These are phyloP conservation scores for Oncorhynchus kisutch DNA, from an alignment of 2,113 vertebrate genomes.

Conservation along the genomic window DNA sequence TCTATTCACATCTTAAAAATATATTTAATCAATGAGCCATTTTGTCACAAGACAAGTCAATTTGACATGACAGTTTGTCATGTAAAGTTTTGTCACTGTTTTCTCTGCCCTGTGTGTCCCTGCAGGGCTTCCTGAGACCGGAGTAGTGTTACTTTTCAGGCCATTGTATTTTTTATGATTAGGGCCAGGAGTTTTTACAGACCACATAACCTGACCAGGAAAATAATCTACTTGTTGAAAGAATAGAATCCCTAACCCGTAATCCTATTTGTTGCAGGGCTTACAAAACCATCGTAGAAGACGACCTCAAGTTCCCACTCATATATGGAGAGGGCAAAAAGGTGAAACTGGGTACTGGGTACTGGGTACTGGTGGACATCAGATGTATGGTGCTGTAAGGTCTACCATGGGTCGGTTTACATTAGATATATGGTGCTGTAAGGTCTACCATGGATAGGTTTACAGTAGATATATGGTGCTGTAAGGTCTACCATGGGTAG, in stretches of 20 bases:
- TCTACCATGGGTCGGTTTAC: too few relatives aligned
- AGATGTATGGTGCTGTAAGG: too few relatives aligned
- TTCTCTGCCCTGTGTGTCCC: slow-evolving; percentile 25
- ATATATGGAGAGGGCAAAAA: slow-evolving; percentile 98
- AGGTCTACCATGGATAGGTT: too few relatives aligned
- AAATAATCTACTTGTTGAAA: neutral
- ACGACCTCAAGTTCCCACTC: slow-evolving; percentile 95
- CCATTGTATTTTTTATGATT: too few relatives aligned
- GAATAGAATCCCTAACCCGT: neutral
- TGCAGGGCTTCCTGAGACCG: slow-evolving; percentile 88
- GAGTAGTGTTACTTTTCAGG: slow-evolving; percentile 58
- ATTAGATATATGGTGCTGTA: too few relatives aligned
- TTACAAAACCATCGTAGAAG: slow-evolving; percentile 94
- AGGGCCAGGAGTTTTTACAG: too few relatives aligned
- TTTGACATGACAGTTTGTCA: neutral
- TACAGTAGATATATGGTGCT: too few relatives aligned
- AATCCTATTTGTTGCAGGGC: slow-evolving; percentile 74
- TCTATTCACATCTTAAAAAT: too few relatives aligned
- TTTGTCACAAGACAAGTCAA: neutral
- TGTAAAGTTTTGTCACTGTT: neutral
- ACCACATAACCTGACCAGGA: too few relatives aligned
- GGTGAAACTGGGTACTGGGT: slow-evolving; percentile 67
- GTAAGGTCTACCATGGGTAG: too few relatives aligned
- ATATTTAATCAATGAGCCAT: neutral
- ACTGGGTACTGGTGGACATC: neutral